A percentile compares a stretch with the other conserved stretches of the same genome.
These are phyloP conservation scores for Arctia plantaginis DNA, from an alignment of 2,888 invertebrate species.

Conservation along the genomic window DNA sequence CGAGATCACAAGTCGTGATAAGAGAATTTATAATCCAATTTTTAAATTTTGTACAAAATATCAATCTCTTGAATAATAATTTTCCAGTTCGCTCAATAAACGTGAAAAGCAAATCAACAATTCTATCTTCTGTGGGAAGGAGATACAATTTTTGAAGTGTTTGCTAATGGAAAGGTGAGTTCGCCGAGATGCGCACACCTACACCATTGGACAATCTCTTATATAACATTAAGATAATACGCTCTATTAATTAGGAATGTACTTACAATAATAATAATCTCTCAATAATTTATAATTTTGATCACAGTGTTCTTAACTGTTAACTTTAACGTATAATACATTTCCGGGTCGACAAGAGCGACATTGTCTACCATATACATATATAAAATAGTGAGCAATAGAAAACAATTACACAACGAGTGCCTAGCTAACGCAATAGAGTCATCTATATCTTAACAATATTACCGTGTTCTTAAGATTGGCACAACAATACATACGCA, in stretches of 20 bases:
- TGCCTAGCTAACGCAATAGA: slow-evolving; percentile 79
- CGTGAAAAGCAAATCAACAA: slow-evolving; percentile 73
- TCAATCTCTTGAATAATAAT: slow-evolving; percentile 76
- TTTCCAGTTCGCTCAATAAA: slow-evolving; percentile 69
- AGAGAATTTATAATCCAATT: slow-evolving; percentile 77
- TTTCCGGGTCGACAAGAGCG: slow-evolving; percentile 77
- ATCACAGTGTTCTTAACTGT: slow-evolving; percentile 86
- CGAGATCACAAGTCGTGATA: slow-evolving; percentile 82
- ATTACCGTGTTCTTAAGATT: slow-evolving; percentile 83
- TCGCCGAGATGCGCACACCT: slow-evolving; percentile 23
- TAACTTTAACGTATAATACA: slow-evolving; percentile 85
- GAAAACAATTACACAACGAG: slow-evolving; percentile 82
- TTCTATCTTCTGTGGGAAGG: slow-evolving; percentile 64
- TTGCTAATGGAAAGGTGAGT: slow-evolving; percentile 44
- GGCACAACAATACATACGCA: slow-evolving; percentile 79
- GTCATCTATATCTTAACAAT: slow-evolving; percentile 82
- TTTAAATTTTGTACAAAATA: slow-evolving; percentile 86
- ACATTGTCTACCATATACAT: slow-evolving; percentile 67
- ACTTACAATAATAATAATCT: slow-evolving; percentile 85
- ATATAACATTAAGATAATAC: slow-evolving; percentile 81
- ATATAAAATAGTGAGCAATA: slow-evolving; percentile 86
- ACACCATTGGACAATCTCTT: slow-evolving; percentile 74
- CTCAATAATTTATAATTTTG: slow-evolving; percentile 87
- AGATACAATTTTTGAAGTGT: slow-evolving; percentile 71
- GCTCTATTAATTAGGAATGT: slow-evolving; percentile 84